phyloP scores from a whole-genome alignment of 2,113 vertebrate genomes.

The Accipiter virgatus region DNA sequence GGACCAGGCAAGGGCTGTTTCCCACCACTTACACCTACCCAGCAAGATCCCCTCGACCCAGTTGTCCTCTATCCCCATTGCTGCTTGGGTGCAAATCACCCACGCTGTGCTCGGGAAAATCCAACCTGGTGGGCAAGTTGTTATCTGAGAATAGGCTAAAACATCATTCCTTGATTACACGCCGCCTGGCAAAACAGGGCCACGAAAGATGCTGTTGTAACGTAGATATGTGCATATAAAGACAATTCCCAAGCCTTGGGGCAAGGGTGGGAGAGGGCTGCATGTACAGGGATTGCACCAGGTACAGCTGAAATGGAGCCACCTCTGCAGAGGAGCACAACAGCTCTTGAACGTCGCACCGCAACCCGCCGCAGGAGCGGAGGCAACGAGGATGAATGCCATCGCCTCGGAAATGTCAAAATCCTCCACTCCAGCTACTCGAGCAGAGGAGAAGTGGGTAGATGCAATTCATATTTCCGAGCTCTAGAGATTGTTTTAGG shows the following conservation, averaged over 20 bases:
- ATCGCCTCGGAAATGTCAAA: not conserved
- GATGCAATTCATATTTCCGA: not conserved
- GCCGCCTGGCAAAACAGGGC: not conserved
- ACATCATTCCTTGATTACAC: not conserved
- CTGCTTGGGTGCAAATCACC: not conserved
- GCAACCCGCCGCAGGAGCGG: not conserved
- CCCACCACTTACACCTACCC: not conserved
- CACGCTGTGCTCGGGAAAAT: not conserved
- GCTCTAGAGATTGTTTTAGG: not conserved
- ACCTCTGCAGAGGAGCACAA: not conserved
- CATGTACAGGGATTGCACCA: accelerated
- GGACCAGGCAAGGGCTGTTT: not conserved
- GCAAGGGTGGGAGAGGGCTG: not conserved
- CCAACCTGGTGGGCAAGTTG: not conserved
- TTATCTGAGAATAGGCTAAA: not conserved
- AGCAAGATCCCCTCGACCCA: not conserved
- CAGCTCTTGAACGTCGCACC: no score
- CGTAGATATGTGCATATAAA: accelerated
- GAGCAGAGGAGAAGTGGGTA: not conserved
- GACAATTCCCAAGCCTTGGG: not conserved
- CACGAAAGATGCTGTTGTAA: not conserved
- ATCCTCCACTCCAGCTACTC: accelerated
- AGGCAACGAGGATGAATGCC: not conserved
- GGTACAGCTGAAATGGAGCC: not conserved
- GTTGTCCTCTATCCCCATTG: not conserved